These are phyloP conservation scores for Brachyhypopomus gauderio DNA, from an alignment of 2,113 vertebrate genomes.

Conservation along the genomic window DNA sequence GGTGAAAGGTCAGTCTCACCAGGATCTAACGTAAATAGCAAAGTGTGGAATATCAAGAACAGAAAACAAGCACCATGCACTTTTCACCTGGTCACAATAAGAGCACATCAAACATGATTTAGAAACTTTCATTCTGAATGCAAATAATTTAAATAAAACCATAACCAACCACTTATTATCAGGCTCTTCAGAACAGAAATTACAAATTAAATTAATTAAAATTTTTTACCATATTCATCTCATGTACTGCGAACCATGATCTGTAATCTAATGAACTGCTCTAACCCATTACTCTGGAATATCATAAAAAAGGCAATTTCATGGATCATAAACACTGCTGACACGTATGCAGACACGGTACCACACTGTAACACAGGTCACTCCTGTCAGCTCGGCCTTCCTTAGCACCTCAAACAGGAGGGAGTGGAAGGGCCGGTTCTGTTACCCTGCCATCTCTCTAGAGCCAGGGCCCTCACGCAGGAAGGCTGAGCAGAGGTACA, in stretches of 20 bases:
- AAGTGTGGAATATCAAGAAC: neutral
- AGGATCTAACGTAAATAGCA: conserved; percentile 45
- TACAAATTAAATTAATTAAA: no score
- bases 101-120: neutral
- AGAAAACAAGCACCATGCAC: neutral
- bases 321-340: conserved; percentile 34
- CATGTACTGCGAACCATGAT: neutral
- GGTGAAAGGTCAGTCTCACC: conserved; percentile 51
- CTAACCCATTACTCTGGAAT: conserved; percentile 8
- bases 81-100: neutral
- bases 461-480: no score
- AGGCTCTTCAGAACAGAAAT: no score
- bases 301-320: conserved; percentile 42
- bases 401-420: neutral
- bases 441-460: no score
- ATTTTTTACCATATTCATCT: neutral
- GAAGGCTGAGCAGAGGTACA: neutral
- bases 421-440: neutral
- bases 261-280: neutral
- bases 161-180: no score
- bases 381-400: neutral
- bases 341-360: conserved; percentile 16
- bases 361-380: neutral
- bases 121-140: neutral
- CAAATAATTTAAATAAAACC: no score